Evolutionary conservation across 1,140 invertebrate genomes (phyloP), one percentile per base, ranked within the genome.

Genomic region (Diabrotica virgifera): DNA sequence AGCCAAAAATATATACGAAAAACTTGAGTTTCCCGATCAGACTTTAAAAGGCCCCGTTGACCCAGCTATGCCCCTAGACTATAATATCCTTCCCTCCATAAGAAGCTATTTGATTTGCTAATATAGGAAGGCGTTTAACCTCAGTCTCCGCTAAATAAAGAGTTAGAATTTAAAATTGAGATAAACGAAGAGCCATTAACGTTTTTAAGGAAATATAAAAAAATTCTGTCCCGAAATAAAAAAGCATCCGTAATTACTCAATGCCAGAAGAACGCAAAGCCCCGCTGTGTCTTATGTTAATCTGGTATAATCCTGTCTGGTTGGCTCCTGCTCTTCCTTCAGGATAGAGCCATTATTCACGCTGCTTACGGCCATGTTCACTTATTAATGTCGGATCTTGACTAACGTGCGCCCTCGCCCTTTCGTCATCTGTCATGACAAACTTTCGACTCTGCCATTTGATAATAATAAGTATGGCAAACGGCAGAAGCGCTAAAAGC

Each of bases 201-300:
- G 24, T 24, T 24, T 24, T 24, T 24, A 24, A 24, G 24, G 24
- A 24, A 24, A 24, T 24, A 24, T 24, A 24, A 75, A 74, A 75
- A 74, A 74, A 73, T 63, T 64, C 66, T 61, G 58, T 52, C 63
- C 56, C 38, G 69, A 67, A 68, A 64, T 64, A 75, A 76, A 76
- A 74, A 70, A 63, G 70, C 56, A 58, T 58, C 59, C 59, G 75
- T 76, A 77, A 77, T 77, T 77, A 77, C 70, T 77, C 76, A 77
- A 72, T 76, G 76, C 76, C 76, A 78, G 62, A 64, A 69, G 70
- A 75, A 78, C 68, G 74, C 68, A 74, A 76, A 78, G 74, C 76
- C 70, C 68, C 67, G 72, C 74, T 77, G 75, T 77, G 76, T 77
- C 76, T 78, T 78, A 78, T 78, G 76, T 78, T 77, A 78, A 78